A percentile compares a stretch with the other conserved stretches of the same genome.
These are phyloP conservation scores for Nannobrachium achirus DNA, from an alignment of 2,113 vertebrate species.

Conservation along the genomic window DNA sequence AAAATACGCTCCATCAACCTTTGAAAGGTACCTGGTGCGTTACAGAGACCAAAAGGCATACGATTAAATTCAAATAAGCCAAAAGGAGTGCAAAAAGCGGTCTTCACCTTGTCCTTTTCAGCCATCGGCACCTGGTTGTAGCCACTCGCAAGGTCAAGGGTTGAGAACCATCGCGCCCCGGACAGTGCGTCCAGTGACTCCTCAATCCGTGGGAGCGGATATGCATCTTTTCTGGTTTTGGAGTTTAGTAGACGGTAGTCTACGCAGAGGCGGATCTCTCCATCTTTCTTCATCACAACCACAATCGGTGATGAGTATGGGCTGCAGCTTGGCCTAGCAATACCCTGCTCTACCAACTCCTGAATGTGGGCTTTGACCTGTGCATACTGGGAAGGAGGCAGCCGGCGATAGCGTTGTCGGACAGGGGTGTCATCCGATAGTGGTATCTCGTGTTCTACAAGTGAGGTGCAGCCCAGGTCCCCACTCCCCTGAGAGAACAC, in stretches of 20 bases:
- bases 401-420: not conserved
- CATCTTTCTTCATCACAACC: slow-evolving; percentile 15
- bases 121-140: not conserved
- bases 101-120: not conserved
- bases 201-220: not conserved
- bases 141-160: not conserved
- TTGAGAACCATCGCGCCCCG: not conserved
- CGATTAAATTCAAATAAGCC: not conserved
- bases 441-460: not conserved
- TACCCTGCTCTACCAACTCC: not conserved
- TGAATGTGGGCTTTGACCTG: slow-evolving; percentile 8
- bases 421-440: not conserved
- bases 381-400: slow-evolving; percentile 7
- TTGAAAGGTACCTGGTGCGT: not conserved
- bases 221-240: slow-evolving; percentile 7
- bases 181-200: not conserved
- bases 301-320: slow-evolving; percentile 16
- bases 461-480: not conserved
- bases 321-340: slow-evolving; percentile 14
- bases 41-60: not conserved
- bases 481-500: too few relatives aligned
- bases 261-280: not conserved
- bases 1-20: slow-evolving; percentile 9
- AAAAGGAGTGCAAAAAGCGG: not conserved
- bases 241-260: slow-evolving; percentile 12